Evolutionary conservation across 2,888 invertebrate species (phyloP).

Genomic region (Cosmia pyralina): DNA sequence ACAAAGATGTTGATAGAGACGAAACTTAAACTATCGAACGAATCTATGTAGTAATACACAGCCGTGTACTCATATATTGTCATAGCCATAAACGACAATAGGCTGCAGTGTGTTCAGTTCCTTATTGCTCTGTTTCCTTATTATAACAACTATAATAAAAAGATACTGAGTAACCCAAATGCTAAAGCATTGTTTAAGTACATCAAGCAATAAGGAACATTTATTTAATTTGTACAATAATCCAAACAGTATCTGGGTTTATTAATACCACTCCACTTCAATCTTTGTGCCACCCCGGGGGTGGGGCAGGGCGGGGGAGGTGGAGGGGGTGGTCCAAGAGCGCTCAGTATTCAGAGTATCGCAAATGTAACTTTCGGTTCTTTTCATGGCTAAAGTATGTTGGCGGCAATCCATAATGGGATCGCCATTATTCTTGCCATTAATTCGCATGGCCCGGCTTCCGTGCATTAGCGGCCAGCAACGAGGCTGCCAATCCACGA

Average conservation of each 20-base stretch:
- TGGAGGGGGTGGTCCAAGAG: conserved; percentile 76
- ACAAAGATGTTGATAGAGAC: conserved; percentile 77
- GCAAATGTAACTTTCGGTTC: conserved; percentile 91
- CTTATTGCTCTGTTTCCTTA: conserved; percentile 21
- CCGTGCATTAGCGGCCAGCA: conserved; percentile 89
- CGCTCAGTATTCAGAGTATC: conserved; percentile 90
- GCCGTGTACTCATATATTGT: conserved; percentile 11
- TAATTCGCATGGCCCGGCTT: conserved; percentile 89
- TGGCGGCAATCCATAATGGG: conserved; percentile 91
- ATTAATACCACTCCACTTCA: conserved; percentile 75
- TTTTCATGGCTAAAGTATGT: conserved; percentile 91
- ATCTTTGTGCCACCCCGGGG: conserved; percentile 73
- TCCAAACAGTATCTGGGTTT: conserved; percentile 72
- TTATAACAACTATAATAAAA: conserved; percentile 36
- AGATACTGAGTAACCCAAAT: conserved; percentile 38
- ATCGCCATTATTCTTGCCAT: conserved; percentile 91
- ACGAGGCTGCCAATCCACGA: conserved; percentile 85
- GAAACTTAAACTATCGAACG: conserved; percentile 49
- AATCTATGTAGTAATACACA: conserved; percentile 20
- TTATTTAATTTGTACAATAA: conserved; percentile 71
- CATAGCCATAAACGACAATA: conserved; percentile 34
- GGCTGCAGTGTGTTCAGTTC: conserved; percentile 22
- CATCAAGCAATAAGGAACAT: conserved; percentile 63
- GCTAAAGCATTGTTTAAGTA: conserved; percentile 39
- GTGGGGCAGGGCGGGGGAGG: conserved; percentile 65